These are phyloP conservation scores for Hirtodrosophila alboralis DNA, from an alignment of 2,888 invertebrate genomes.

Conservation along the genomic window DNA sequence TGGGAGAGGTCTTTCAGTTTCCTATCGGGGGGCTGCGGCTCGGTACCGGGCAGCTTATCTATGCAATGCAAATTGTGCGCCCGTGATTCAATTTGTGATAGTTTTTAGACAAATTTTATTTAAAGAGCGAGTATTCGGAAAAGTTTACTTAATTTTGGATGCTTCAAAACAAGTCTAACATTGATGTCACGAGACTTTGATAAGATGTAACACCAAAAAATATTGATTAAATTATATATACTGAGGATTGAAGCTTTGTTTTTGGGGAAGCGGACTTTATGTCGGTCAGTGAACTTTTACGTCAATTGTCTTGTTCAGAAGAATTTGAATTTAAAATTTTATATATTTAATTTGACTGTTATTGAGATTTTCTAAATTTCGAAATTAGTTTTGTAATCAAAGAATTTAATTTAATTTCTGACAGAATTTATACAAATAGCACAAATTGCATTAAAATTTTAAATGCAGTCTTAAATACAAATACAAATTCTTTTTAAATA, in stretches of 20 bases:
- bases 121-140: not conserved
- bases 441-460: too few species aligned
- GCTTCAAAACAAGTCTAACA: slow-evolving; percentile 6
- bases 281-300: slow-evolving; percentile 41
- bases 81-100: slow-evolving; percentile 46
- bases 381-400: too few species aligned
- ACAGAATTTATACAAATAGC: too few species aligned
- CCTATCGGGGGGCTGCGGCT: slow-evolving; percentile 22
- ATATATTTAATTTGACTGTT: too few species aligned
- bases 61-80: slow-evolving; percentile 64
- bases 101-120: slow-evolving; percentile 26
- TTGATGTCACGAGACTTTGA: slow-evolving; percentile 40
- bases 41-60: slow-evolving; percentile 34
- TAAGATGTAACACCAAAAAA: slow-evolving; percentile 24
- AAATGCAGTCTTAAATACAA: too few species aligned
- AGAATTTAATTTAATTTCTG: too few species aligned
- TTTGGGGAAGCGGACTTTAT: slow-evolving; percentile 11
- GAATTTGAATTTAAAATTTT: slow-evolving; percentile 1
- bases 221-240: slow-evolving; percentile 19
- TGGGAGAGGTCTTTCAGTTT: slow-evolving; percentile 37
- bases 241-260: slow-evolving; percentile 8
- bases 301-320: slow-evolving; percentile 14
- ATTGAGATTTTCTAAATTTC: too few species aligned
- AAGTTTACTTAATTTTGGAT: slow-evolving; percentile 16
- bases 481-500: too few species aligned